Base-by-base conservation (phyloP, 92 coral and sea anemone genomes). In the Blastomussa wellsi region DNA sequence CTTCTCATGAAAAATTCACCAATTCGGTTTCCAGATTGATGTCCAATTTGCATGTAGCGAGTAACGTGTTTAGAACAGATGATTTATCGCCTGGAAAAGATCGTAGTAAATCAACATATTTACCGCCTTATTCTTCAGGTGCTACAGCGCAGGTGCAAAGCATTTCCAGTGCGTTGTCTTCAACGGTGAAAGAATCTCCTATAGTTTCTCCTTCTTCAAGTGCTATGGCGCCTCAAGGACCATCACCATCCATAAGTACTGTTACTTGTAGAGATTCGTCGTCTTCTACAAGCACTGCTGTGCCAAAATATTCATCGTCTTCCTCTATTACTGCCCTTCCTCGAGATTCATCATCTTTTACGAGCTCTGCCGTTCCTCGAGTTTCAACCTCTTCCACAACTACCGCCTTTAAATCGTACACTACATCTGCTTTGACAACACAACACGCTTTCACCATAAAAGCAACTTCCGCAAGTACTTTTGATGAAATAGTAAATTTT, bases 61-160 rank as follows among this genome's bases (percentile, higher is more conserved):
- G 48, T 42, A 42, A 42, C 72, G 12, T 32, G 55, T 53, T 60
- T 60, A 55, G 47, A 35, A 29, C 42, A 53, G 47, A 73, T 75
- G 79, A 57, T 41, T 29, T 74, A 74, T 59, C 80, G 36, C 62
- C 72, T 7, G 73, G 72, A 32, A 65, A 31, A 11, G 80, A 22
- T 17, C 80, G 62, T 74, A 74, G 75, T 83, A 74, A 83, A 60
- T 72, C 78, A 70, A 59, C 87, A 41, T 42, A 74, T 37, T 83
- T 83, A 68, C 74, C 87, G n/a, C 35, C 74, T 83, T 83, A 74
- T 75, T 74, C 87, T 75, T 17, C 87, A 83, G 87, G 87, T 83
- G 2, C 10, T 13, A 1, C 35, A 12, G 57, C 57, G 31, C 49
- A 72, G 73, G 16, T 67, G 31, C 79, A 28, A 22, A 39, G 79